Base-by-base conservation (phyloP, 92 coral and sea anemone species). In the Meandrina meandrites region DNA sequence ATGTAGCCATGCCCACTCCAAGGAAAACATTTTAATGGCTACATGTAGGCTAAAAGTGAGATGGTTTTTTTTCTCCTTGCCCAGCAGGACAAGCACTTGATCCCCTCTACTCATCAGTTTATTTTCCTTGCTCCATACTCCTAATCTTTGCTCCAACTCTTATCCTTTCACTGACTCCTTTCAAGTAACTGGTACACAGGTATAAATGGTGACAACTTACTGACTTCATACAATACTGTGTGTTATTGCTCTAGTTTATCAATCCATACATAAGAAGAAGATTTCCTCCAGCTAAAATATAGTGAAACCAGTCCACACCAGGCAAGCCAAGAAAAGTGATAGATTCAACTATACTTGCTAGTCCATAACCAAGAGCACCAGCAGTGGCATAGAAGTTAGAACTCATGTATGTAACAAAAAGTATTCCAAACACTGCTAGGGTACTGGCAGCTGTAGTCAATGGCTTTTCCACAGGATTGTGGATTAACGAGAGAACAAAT, bases 271-370 rank as follows among this genome's bases (percentile, higher is more conserved):
- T 85, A 7, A 93, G 77, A 17, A 94, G 90, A 27, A 93, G 72
- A 89, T 93, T 95, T 62, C 92, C 99, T 19, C 86, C 91, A 60
- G 91, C 90, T 27, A 97, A 84, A 75, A 86, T 72, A 74, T 95
- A 97, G 81, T 97, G 99, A 82, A 97, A 97, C 93, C 95, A 88
- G 91, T 97, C 97, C 7, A 97, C 92, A 79, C 99, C 99, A 28
- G 93, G 90, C 32, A 96, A 86, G 40, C 99, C 98, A 68, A 92
- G 75, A 69, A 95, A 54, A 35, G 81, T 88, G n/a, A 85, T 42
- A 32, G 80, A 58, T 18, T 91, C 83, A 78, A 94, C 83, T 35
- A 88, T 89, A 75, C 97, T 93, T 62, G 99, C 94, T 27, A 94
- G 50, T 31, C 94, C 94, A 84, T 92, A 93, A 47, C 94, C 90